phyloP scores from a whole-genome alignment of 2,888 invertebrate genomes.

The Lumbricus terrestris region DNA sequence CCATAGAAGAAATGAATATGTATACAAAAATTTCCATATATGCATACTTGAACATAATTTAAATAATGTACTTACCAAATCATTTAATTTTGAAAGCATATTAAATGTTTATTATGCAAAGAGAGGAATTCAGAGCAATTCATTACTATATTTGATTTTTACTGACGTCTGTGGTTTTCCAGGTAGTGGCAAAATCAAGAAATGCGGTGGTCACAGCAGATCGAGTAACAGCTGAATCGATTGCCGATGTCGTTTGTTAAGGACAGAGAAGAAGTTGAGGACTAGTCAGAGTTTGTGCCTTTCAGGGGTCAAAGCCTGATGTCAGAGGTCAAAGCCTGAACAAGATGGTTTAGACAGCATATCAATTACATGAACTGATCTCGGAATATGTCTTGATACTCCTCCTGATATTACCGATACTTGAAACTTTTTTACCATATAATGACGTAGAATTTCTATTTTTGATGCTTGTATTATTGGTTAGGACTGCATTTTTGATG shows the following conservation, averaged over 20 bases:
- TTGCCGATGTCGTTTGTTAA: background rate
- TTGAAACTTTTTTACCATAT: background rate
- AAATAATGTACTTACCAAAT: background rate
- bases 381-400: background rate
- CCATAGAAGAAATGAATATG: too few relatives aligned
- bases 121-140: background rate
- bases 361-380: background rate
- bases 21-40: too few relatives aligned
- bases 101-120: background rate
- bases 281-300: background rate
- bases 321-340: background rate
- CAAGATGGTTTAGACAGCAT: background rate
- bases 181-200: background rate
- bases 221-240: background rate
- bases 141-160: background rate
- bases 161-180: background rate
- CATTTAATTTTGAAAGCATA: background rate
- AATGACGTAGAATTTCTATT: background rate
- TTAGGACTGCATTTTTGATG: background rate
- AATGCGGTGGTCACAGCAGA: background rate
- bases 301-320: background rate
- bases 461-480: background rate
- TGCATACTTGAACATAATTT: background rate
- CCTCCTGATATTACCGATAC: background rate
- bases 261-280: slow-evolving; percentile 3